phyloP scores from a whole-genome alignment of 1,140 invertebrate genomes.

The Lordiphosa stackelbergi region DNA sequence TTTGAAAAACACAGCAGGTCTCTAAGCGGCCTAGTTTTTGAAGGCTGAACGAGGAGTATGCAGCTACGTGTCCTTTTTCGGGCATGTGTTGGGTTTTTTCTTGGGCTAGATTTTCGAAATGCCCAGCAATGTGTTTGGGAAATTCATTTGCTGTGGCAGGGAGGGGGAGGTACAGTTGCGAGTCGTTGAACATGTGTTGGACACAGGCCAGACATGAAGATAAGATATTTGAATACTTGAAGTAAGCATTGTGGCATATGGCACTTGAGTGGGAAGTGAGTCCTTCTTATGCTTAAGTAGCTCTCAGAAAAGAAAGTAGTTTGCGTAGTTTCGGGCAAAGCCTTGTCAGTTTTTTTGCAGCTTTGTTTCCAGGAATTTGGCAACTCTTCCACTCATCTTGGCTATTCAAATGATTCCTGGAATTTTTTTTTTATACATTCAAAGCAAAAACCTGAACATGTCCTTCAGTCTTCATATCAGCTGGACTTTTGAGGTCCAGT shows the following conservation, averaged over 20 bases:
- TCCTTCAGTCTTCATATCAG: slow-evolving; percentile 44
- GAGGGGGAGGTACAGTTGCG: slow-evolving; percentile 17
- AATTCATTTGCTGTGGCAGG: slow-evolving; percentile 17
- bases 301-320: background rate
- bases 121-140: slow-evolving; percentile 27
- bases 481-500: slow-evolving; percentile 26
- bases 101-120: slow-evolving; percentile 14
- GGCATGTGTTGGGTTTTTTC: slow-evolving; percentile 8
- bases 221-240: slow-evolving; percentile 12
- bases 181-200: slow-evolving; percentile 32
- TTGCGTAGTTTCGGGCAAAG: no score
- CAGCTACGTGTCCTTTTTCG: slow-evolving; percentile 34
- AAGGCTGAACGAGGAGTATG: slow-evolving; percentile 1
- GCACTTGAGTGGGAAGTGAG: slow-evolving; percentile 9
- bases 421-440: slow-evolving; percentile 21
- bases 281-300: background rate
- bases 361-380: slow-evolving; percentile 48
- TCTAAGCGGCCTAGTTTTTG: background rate
- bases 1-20: slow-evolving; percentile 9
- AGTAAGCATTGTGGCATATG: slow-evolving; percentile 18
- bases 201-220: slow-evolving; percentile 3
- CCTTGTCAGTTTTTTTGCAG: slow-evolving; percentile 16
- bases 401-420: slow-evolving; percentile 53
- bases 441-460: slow-evolving; percentile 15
- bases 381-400: slow-evolving; percentile 3